Evolutionary conservation across 2,797 vertebrate genomes (phyloP), one percentile per base, ranked within the genome.

Genomic region (Alca torda): DNA sequence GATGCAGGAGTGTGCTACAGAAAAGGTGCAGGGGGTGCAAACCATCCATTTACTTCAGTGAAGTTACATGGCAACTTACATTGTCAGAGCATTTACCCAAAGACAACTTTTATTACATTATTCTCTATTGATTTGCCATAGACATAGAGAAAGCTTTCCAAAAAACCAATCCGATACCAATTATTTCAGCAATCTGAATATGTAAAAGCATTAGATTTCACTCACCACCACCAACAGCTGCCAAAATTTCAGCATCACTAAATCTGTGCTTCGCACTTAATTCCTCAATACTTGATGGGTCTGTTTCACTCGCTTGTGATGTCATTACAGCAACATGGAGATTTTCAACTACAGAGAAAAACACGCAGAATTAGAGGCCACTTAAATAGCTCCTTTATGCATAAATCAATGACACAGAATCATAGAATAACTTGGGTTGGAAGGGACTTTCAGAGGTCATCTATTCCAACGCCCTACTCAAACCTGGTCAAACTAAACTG

Each of bases 301-400:
- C 93, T 33, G 46, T 35, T 23, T 96, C 91, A 0, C 90, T 98
- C 21, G 64, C 61, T 94, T 98, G 92, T 87, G 96, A 96, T 51
- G 98, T 97, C 6, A 61, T 98, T 91, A 99, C 96, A 16, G 98
- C 94, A 8, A 96, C 89, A 48, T 94, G 98, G 13, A 99, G 98
- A 94, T 94, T 98, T 97, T 99, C 98, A n/a, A 98, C 99, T 99
- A 89, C 41, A 80, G 79, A 87, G 57, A 13, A 91, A 84, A 41
- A 78, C 9, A 79, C 10, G 9, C 30, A 69, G 31, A 79, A 63
- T 89, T 88, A 83, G 51, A 87, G 8, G 39, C 1, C 24, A 6
- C n/a, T 60, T 51, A 82, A 83, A 91, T n/a, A 84, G 63, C 11
- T 75, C 61, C 25, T 37, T 81, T 85, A 48, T 67, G 24, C 41